phyloP scores from a whole-genome alignment of 30 jellyfish, hydroid and myxozoan genomes.

The Aurelia aurita region DNA sequence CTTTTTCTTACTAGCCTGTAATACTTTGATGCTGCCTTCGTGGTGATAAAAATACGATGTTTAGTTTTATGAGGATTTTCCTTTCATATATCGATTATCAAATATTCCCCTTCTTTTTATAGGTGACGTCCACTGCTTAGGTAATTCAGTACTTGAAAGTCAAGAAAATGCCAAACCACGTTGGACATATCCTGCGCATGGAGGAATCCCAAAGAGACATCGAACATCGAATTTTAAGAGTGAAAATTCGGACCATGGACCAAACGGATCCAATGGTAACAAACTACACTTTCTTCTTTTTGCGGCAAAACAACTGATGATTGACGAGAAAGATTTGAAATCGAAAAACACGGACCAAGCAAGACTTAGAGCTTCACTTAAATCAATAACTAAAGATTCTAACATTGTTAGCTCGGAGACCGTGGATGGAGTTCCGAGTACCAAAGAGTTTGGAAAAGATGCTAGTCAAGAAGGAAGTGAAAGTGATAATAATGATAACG shows the following conservation, averaged over 20 bases:
- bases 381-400: slow-evolving; percentile 46
- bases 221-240: neutral
- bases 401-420: slow-evolving; percentile 5
- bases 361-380: slow-evolving; percentile 17
- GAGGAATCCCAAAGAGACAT: neutral
- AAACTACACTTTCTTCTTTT: slow-evolving; percentile 62
- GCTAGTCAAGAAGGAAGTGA: neutral
- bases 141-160: neutral
- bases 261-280: slow-evolving; percentile 6
- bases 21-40: too few species aligned
- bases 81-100: too few species aligned
- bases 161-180: neutral
- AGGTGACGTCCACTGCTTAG: too few species aligned
- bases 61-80: too few species aligned
- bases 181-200: neutral
- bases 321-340: slow-evolving; percentile 28
- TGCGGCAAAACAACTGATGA: slow-evolving; percentile 74
- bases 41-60: too few species aligned
- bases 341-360: neutral
- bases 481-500: neutral
- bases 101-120: too few species aligned
- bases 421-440: neutral
- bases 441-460: neutral
- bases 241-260: slow-evolving; percentile 4
- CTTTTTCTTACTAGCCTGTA: too few species aligned